phyloP scores from a whole-genome alignment of 2,888 invertebrate genomes.

The Sialis lutaria region DNA sequence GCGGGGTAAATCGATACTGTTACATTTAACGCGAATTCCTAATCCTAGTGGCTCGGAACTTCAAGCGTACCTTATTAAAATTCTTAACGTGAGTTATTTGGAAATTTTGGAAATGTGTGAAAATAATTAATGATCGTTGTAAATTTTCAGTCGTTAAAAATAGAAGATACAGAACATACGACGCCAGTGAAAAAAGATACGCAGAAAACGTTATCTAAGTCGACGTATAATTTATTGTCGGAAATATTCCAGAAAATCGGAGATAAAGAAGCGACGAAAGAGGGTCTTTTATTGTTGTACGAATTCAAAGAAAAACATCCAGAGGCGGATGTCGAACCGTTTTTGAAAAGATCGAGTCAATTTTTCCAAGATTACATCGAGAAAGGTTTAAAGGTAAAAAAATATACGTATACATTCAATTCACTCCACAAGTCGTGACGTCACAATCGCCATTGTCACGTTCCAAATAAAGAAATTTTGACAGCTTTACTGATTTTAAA shows the following conservation, averaged over 20 bases:
- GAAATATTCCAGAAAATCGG: constrained; percentile 85
- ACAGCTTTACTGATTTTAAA: no score
- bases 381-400: constrained; percentile 43
- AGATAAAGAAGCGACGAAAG: constrained; percentile 65
- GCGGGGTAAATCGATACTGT: constrained; percentile 66
- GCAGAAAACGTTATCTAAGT: constrained; percentile 42
- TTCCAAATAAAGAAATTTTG: no score
- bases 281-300: constrained; percentile 66
- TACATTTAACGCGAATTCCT: constrained; percentile 59
- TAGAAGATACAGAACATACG: constrained; percentile 26
- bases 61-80: constrained; percentile 66
- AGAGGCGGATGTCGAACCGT: constrained; percentile 71
- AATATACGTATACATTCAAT: not conserved
- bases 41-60: constrained; percentile 72
- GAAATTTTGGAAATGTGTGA: not conserved
- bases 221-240: constrained; percentile 70
- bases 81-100: constrained; percentile 44
- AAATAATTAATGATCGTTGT: not conserved
- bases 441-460: no score
- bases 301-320: constrained; percentile 68
- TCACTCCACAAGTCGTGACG: no score
- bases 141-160: constrained; percentile 25
- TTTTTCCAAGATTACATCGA: constrained; percentile 79
- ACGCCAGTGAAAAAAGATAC: constrained; percentile 21
- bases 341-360: constrained; percentile 64